These are phyloP conservation scores for Anastrepha obliqua DNA, from an alignment of 1,140 invertebrate species.

Conservation along the genomic window DNA sequence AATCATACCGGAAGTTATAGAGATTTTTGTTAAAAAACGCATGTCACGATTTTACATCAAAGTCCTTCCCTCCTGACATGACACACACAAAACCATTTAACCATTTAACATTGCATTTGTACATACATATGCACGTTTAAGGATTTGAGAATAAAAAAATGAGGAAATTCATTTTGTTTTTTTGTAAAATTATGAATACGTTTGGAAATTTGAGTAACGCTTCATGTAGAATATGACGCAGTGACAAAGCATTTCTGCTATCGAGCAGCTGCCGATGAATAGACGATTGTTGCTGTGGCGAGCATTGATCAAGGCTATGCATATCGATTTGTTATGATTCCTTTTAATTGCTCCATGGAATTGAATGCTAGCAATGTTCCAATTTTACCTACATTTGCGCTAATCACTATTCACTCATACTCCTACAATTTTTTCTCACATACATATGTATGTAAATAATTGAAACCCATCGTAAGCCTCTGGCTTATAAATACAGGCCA, in stretches of 20 bases:
- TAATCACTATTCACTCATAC: too few species aligned
- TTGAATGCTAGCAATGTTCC: not conserved
- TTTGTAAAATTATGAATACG: slow-evolving; percentile 24
- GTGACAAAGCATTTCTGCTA: slow-evolving; percentile 40
- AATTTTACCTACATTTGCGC: too few species aligned
- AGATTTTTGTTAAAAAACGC: slow-evolving; percentile 34
- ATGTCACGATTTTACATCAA: slow-evolving; percentile 34
- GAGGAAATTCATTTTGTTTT: slow-evolving; percentile 11
- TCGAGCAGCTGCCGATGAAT: slow-evolving; percentile 34
- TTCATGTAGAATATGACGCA: slow-evolving; percentile 27
- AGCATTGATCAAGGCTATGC: not conserved
- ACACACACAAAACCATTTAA: slow-evolving; percentile 44
- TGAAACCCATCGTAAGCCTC: too few species aligned
- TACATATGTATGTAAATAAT: too few species aligned
- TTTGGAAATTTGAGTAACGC: slow-evolving; percentile 47
- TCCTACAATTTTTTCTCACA: too few species aligned
- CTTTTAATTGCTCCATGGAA: not conserved
- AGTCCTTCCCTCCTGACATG: slow-evolving; percentile 7
- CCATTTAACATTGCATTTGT: not conserved
- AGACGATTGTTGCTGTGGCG: slow-evolving; percentile 10
- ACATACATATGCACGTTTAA: not conserved
- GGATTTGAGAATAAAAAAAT: slow-evolving; percentile 23
- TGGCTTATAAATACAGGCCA: too few species aligned
- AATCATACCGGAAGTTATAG: slow-evolving; percentile 42
- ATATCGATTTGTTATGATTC: slow-evolving; percentile 36